phyloP scores from a whole-genome alignment of 2,113 vertebrate genomes.

The Hystrix cristata region DNA sequence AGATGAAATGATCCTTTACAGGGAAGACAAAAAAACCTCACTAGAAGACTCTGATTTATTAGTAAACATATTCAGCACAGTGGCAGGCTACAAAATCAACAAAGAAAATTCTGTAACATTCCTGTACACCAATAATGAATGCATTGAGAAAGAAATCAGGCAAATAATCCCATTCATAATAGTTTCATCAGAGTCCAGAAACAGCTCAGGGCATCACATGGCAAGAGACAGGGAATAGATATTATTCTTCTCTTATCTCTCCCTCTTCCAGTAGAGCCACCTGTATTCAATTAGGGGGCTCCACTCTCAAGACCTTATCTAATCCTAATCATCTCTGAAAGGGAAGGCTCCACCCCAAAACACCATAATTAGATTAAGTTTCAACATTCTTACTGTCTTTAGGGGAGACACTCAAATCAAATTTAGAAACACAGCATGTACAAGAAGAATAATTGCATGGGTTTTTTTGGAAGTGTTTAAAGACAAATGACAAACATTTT shows the following conservation, averaged over 20 bases:
- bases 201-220: not conserved
- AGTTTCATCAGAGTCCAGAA: not conserved
- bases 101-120: not conserved
- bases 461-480: not conserved
- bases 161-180: not conserved
- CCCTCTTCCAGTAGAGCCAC: not conserved
- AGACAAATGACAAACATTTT: not conserved
- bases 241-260: not conserved
- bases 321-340: not conserved
- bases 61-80: not conserved
- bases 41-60: not conserved
- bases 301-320: not conserved
- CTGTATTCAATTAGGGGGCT: not conserved
- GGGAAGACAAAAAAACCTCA: not conserved
- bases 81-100: not conserved
- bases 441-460: not conserved
- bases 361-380: not conserved
- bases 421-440: not conserved
- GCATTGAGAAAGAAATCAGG: not conserved
- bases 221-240: not conserved
- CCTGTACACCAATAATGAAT: not conserved
- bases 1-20: not conserved
- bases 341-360: not conserved
- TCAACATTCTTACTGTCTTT: not conserved
- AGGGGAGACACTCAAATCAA: not conserved